Conservation (phyloP, 2,797 vertebrate genomes). For the Parambassis ranga region DNA sequence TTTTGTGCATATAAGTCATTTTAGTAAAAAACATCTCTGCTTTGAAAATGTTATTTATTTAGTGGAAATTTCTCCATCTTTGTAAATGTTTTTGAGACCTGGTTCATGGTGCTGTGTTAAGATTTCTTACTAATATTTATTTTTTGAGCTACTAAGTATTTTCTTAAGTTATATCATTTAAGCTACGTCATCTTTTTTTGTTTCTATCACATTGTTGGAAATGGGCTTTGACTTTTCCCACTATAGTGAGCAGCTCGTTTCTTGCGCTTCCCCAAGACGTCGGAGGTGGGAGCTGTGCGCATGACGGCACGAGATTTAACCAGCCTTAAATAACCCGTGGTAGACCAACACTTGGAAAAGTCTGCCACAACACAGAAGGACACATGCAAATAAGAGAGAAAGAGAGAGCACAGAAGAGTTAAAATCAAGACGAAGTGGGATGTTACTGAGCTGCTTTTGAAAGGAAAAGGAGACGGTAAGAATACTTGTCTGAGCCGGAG, state of each 20-base stretch:
- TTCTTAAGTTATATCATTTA: too few relatives aligned
- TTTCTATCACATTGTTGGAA: too few relatives aligned
- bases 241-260: neutral
- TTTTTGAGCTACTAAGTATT: too few relatives aligned
- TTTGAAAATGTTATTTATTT: too few relatives aligned
- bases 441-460: neutral
- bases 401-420: neutral
- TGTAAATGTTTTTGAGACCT: too few relatives aligned
- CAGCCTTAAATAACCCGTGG: constrained; percentile 12
- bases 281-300: constrained; percentile 75
- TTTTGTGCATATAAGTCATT: too few relatives aligned
- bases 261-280: constrained; percentile 66
- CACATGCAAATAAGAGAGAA: constrained; percentile 2
- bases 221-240: too few relatives aligned
- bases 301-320: neutral
- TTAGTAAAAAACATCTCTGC: too few relatives aligned
- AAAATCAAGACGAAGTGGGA: neutral
- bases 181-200: too few relatives aligned
- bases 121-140: too few relatives aligned
- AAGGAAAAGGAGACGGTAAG: constrained; percentile 42
- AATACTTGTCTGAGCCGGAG: neutral
- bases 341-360: constrained; percentile 37
- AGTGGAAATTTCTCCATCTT: too few relatives aligned
- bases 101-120: too few relatives aligned
- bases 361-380: constrained; percentile 4